Evolutionary conservation across 1,140 invertebrate genomes (phyloP), one percentile per base, ranked within the genome.

Genomic region (Magallana ariakensis): DNA sequence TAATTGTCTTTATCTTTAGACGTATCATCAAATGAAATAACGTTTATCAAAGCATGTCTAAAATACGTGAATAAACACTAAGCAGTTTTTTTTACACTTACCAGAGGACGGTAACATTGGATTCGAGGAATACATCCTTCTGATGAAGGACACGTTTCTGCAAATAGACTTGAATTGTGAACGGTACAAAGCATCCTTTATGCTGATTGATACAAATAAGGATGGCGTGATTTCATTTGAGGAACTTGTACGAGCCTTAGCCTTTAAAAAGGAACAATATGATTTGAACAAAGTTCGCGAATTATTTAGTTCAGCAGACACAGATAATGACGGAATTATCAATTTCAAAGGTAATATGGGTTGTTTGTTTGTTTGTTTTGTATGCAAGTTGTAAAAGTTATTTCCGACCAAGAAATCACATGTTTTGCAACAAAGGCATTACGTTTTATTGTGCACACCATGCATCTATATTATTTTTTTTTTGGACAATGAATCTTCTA

Each of bases 221-320:
- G 66, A 75, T 75, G 66, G 66, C 33, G 66, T 75, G 22, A 75
- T 75, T 75, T 75, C 66, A 19, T 75, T 75, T 22, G 66, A 75
- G 22, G 66, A 75, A 26, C 66, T 75, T 75, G 66, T 75, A 13
- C 66, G 66, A 26, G 66, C 66, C 10, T 75, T 75, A 75, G 66
- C 66, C 19, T 75, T 75, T 75, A 75, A 75, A 26, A 75, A 75
- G 22, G 66, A 75, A 22, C 66, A 75, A 3, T 22, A 75, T 13
- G 66, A 75, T 33, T 19, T 75, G 19, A 75, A 75, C 15, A 22
- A 75, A 26, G 66, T 75, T 26, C 66, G 66, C 66, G 66, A 75
- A 26, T 26, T 75, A 13, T 75, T 75, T 26, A 75, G 66, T 75
- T 19, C 66, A 26, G 66, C 66, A 75, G 66, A 75, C 22, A 11